Evolutionary conservation across 2,113 vertebrate species (phyloP), one percentile per base, ranked within the genome.

Genomic region (Dicerorhinus sumatrensis): DNA sequence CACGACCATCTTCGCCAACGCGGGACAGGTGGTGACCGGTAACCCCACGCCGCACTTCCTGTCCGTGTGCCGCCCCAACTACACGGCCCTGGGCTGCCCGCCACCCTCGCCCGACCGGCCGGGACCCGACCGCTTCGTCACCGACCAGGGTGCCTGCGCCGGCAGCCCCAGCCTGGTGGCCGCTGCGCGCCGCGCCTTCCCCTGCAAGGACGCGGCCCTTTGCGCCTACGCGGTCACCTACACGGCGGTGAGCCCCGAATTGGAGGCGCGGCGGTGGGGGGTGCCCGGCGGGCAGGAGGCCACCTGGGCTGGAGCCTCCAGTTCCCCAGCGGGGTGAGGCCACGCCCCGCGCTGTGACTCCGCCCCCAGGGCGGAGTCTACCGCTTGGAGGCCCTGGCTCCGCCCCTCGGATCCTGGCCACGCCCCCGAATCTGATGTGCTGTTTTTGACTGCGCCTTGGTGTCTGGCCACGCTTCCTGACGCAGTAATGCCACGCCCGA

Each of bases 21-120:
- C 99, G 0, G 99, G 99, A n/a, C 99, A 99, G 98, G 99, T 99
- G 85, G 99, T 99, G 94, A 99, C 99, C 0, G 99, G 99, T 62
- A 99, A 99, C 98, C 99, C 99, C 95, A 99, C 99, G 3, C 99
- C 99, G 4, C 99, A 99, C 97, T 99, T 99, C 98, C 98, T 99
- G 96, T 99, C 99, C 0, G 99, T 99, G 79, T 99, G 99, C 94
- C 99, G 99, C 63, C 99, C 99, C 48, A 99, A 99, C 99, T 99
- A 99, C 98, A 99, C 99, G 0, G 99, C 99, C 4, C 97, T 99
- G 70, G 99, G 99, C 70, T 99, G 99, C 97, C 98, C 98, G 91
- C 99, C 99, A 0, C 98, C 99, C 67, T 97, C 98, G 1, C 96
- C 97, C 0, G 98, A 98, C 79, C 94, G 94, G 25, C 97, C 95